Conservation (phyloP, 2,113 vertebrate species). For the Meleagris gallopavo region DNA sequence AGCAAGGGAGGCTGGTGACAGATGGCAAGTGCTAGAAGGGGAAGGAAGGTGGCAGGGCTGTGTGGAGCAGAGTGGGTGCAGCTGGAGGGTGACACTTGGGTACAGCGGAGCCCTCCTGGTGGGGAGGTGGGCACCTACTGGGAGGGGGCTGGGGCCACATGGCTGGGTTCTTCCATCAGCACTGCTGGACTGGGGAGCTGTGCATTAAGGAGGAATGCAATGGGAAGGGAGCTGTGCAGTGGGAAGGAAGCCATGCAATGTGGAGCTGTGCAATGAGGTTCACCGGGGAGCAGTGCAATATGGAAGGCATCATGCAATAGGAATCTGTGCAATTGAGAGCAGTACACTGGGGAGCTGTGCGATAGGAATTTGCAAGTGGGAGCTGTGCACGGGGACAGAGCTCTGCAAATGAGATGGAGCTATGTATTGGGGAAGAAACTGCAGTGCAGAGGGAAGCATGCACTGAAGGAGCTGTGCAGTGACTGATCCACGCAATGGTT, state of each 20-base stretch:
- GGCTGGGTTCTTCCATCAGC: background rate
- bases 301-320: no score
- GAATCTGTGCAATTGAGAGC: background rate
- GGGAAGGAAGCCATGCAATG: background rate
- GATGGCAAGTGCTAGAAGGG: background rate
- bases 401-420: background rate
- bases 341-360: background rate
- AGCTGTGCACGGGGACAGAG: background rate
- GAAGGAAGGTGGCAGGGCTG: background rate
- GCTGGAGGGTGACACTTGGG: background rate
- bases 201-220: background rate
- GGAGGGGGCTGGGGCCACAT: background rate
- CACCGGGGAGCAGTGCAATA: background rate
- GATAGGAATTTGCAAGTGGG: background rate
- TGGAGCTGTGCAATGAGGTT: background rate
- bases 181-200: accelerated
- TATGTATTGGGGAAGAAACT: accelerated
- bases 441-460: accelerated
- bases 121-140: background rate
- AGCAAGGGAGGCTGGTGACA: accelerated
- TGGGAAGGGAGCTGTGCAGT: background rate
- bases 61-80: background rate
- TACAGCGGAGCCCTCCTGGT: accelerated
- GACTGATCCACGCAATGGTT: accelerated
- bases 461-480: accelerated